Base-by-base conservation (phyloP, 2,113 vertebrate species). In the Galeopterus variegatus region DNA sequence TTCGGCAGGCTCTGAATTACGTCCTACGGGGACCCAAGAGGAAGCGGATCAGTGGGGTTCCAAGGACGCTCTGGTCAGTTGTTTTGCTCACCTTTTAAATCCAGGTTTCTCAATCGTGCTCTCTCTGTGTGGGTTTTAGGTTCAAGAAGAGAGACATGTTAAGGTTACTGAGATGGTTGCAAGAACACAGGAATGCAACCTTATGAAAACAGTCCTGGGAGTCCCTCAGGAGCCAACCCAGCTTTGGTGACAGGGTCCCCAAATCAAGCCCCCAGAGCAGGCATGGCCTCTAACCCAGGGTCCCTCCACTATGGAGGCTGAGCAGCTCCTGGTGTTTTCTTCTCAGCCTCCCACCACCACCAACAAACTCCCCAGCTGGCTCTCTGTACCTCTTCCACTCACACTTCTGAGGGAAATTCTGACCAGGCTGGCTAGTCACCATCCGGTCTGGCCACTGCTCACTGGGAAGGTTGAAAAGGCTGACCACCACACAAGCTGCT, bases 1-100 rank as follows among this genome's bases (percentile, higher is more conserved):
- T 93, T 41, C 70, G 45, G 52, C 72, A 94, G 67, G 8, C 15
- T 85, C 69, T 24, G 62, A 45, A 75, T 70, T 48, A 24, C 28
- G 41, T 52, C 64, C 4, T 11, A 21, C 1, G 12, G 10, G 33
- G 36, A 13, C 13, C 11, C 10, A 80, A 73, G 23, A 36, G 8
- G 45, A 72, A 85, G 33, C 19, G 28, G 73, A 26, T 5, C 0
- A 19, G 8, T 0, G 1, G 19, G 75, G 5, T 5, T 41, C 56
- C 56, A 62, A 56, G 67, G 50, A 64, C 64, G 52, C 28, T n/a
- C 23, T 33, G 75, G 41, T 41, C 62, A 58, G 28, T 58, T 72
- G 6, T 58, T 77, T n/a, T 56, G 36, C 14, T 73, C 65, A 33
- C 36, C 72, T 81, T 96, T 65, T 45, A 86, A 92, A 79, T 54